A percentile compares a stretch with the other conserved stretches of the same genome.
Conservation (phyloP, 2,797 vertebrate genomes). For the Graptemys geographica region DNA sequence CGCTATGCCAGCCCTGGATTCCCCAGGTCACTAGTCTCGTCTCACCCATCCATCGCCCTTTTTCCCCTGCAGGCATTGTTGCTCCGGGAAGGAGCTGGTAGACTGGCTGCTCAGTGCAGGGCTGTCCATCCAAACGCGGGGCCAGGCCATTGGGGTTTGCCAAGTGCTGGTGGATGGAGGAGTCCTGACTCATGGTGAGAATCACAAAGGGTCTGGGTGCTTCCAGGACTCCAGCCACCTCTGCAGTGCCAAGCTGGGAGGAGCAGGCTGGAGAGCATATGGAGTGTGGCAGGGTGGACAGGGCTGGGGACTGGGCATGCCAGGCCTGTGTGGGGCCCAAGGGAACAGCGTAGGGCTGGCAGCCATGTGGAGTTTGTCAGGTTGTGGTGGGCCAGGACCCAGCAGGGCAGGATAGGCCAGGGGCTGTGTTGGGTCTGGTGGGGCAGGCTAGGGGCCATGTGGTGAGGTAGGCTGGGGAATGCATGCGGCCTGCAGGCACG, state of each 20-base stretch:
- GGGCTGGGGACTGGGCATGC: not conserved
- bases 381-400: too few relatives aligned
- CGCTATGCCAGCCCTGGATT: accelerated
- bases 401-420: not conserved
- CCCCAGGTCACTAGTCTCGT: accelerated
- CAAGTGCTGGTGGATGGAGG: constrained; percentile 94
- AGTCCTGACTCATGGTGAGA: constrained; percentile 89
- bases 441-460: not conserved
- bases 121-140: constrained; percentile 84
- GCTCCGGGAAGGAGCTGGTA: constrained; percentile 92
- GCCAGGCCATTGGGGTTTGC: constrained; percentile 92
- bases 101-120: constrained; percentile 90
- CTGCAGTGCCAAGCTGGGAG: not conserved
- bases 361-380: not conserved
- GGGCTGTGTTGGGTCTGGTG: not conserved
- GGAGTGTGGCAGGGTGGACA: not conserved
- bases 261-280: not conserved
- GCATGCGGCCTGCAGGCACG: too few relatives aligned
- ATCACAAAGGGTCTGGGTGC: not conserved
- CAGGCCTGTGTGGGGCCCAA: not conserved
- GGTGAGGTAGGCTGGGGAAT: not conserved
- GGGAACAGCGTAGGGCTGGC: not conserved
- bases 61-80: constrained; percentile 86
- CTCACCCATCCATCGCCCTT: not conserved
- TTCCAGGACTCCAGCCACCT: not conserved